These are phyloP conservation scores for Spodoptera litura DNA, from an alignment of 1,140 invertebrate species.

Conservation along the genomic window DNA sequence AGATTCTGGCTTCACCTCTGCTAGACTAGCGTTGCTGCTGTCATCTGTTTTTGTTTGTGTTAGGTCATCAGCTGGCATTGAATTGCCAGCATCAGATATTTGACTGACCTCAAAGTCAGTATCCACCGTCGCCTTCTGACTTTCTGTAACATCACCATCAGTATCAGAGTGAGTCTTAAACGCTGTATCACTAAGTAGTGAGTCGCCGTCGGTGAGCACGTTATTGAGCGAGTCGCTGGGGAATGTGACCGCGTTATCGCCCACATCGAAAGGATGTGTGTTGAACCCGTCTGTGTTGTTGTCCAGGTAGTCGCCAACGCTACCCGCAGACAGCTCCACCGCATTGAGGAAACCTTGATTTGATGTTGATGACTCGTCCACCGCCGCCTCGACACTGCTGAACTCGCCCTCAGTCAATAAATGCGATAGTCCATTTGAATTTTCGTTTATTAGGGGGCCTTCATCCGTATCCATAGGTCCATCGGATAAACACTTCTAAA, in stretches of 20 bases:
- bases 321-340: constrained; percentile 76
- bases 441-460: constrained; percentile 79
- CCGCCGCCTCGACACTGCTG: constrained; percentile 77
- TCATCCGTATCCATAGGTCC: constrained; percentile 79
- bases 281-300: constrained; percentile 76
- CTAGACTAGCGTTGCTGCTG: not conserved
- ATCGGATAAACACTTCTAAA: constrained; percentile 75
- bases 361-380: constrained; percentile 77
- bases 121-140: constrained; percentile 59
- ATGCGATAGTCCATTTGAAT: constrained; percentile 80
- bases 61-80: constrained; percentile 80
- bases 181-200: constrained; percentile 66
- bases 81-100: constrained; percentile 73
- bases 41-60: constrained; percentile 43
- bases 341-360: constrained; percentile 81
- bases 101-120: constrained; percentile 59
- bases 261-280: constrained; percentile 77
- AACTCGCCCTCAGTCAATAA: constrained; percentile 79
- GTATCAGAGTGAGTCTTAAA: constrained; percentile 66
- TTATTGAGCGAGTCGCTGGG: constrained; percentile 76
- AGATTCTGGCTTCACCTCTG: constrained; percentile 18
- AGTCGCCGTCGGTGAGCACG: constrained; percentile 76
- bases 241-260: constrained; percentile 79
- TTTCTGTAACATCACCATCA: constrained; percentile 69
- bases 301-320: constrained; percentile 79